These are phyloP conservation scores for Tenrec ecaudatus DNA, from an alignment of 2,113 vertebrate genomes.

Conservation along the genomic window DNA sequence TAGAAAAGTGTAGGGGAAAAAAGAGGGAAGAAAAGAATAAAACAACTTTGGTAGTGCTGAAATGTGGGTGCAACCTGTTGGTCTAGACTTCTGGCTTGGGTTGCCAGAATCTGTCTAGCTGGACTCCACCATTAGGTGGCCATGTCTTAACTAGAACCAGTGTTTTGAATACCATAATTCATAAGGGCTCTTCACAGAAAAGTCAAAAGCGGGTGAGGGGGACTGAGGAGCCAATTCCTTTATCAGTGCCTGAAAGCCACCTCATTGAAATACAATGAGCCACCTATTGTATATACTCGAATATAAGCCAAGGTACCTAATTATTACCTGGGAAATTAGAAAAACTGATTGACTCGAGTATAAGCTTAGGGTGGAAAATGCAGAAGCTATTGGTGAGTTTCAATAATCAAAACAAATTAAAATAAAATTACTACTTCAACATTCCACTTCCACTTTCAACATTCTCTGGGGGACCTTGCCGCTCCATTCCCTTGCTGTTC, in stretches of 20 bases:
- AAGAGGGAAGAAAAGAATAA: not conserved
- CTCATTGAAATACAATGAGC: constrained; percentile 16
- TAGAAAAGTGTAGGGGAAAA: not conserved
- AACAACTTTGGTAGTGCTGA: constrained; percentile 17
- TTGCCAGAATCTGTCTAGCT: constrained; percentile 25
- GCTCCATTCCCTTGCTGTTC: too few relatives aligned
- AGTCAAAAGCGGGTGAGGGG: not conserved
- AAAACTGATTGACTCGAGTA: too few relatives aligned
- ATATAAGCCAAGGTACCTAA: too few relatives aligned
- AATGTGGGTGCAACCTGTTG: not conserved
- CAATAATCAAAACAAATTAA: too few relatives aligned
- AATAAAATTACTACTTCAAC: too few relatives aligned
- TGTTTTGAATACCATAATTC: constrained; percentile 45
- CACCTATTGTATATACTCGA: too few relatives aligned
- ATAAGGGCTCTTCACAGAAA: constrained; percentile 32
- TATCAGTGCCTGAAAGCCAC: not conserved
- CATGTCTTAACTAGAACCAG: not conserved
- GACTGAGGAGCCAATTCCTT: not conserved
- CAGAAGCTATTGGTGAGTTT: too few relatives aligned
- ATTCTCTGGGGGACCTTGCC: too few relatives aligned
- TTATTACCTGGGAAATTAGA: too few relatives aligned
- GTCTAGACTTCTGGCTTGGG: not conserved
- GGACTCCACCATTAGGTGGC: not conserved
- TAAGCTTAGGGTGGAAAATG: too few relatives aligned
- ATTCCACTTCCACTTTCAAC: too few relatives aligned